Conservation (phyloP, 2,113 vertebrate genomes). For the Ginglymostoma cirratum region DNA sequence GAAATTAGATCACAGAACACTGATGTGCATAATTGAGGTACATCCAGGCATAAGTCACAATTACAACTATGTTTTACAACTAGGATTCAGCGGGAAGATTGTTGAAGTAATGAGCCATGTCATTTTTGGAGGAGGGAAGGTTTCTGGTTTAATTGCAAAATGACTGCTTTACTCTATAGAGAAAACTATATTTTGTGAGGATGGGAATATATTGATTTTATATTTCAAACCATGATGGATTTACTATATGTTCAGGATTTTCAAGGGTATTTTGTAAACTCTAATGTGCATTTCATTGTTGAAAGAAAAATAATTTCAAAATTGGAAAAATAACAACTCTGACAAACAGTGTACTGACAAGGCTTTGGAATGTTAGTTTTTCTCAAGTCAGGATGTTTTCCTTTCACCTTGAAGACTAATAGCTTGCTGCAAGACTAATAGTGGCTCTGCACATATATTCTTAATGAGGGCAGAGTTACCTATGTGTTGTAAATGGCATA, state of each 20-base stretch:
- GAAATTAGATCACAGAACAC: not conserved
- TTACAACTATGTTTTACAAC: not conserved
- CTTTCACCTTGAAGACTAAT: not conserved
- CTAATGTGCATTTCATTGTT: not conserved
- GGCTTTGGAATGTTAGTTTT: not conserved
- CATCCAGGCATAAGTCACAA: not conserved
- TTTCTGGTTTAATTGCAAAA: not conserved
- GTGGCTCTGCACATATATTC: not conserved
- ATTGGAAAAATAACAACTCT: too few relatives aligned
- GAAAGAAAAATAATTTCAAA: too few relatives aligned
- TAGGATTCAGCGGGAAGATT: not conserved
- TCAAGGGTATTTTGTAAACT: not conserved
- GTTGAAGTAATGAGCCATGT: not conserved
- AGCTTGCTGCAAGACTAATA: not conserved
- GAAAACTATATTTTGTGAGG: not conserved
- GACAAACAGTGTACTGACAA: not conserved
- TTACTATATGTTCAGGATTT: not conserved
- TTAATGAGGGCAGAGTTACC: too few relatives aligned
- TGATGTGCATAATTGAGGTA: not conserved
- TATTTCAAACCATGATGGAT: not conserved
- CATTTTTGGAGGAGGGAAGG: not conserved
- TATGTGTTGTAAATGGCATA: not conserved
- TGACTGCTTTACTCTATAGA: not conserved
- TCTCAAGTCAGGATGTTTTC: not conserved
- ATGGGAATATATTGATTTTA: not conserved